phyloP scores from a whole-genome alignment of 1,140 invertebrate genomes.

The Prorops nasuta region DNA sequence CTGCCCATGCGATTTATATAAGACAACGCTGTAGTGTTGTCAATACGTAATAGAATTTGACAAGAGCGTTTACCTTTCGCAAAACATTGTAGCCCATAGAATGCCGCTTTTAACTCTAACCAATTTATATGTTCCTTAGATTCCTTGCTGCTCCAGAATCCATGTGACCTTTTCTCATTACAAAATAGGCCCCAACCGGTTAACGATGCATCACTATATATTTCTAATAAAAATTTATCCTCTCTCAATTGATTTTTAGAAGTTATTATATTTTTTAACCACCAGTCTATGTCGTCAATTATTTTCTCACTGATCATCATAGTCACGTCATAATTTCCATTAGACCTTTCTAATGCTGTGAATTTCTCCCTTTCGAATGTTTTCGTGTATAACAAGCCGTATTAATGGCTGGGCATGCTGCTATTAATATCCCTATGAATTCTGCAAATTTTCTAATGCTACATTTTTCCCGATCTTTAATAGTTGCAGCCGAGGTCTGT shows the following conservation, averaged over 20 bases:
- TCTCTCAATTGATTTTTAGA: neutral
- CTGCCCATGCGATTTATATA: slow-evolving; percentile 26
- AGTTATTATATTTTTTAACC: neutral
- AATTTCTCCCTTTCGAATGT: neutral
- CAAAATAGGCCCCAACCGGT: neutral
- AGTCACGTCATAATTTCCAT: neutral
- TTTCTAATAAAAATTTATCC: neutral
- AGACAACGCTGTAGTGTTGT: slow-evolving; percentile 23
- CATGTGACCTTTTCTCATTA: neutral
- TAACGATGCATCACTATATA: neutral
- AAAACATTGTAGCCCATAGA: slow-evolving; percentile 12
- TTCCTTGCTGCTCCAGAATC: neutral
- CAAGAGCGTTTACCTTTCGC: slow-evolving; percentile 4
- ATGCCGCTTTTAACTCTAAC: slow-evolving; percentile 9
- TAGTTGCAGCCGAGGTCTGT: no score
- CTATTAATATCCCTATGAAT: neutral
- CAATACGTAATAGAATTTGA: slow-evolving; percentile 19
- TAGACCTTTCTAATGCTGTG: neutral
- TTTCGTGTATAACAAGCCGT: neutral
- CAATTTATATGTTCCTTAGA: neutral
- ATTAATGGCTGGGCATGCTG: neutral
- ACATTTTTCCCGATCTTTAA: neutral
- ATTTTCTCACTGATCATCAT: neutral
- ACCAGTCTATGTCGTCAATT: neutral
- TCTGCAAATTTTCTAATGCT: neutral